Evolutionary conservation across 2,888 invertebrate species (phyloP).

Genomic region (Ochlodes sylvanus): DNA sequence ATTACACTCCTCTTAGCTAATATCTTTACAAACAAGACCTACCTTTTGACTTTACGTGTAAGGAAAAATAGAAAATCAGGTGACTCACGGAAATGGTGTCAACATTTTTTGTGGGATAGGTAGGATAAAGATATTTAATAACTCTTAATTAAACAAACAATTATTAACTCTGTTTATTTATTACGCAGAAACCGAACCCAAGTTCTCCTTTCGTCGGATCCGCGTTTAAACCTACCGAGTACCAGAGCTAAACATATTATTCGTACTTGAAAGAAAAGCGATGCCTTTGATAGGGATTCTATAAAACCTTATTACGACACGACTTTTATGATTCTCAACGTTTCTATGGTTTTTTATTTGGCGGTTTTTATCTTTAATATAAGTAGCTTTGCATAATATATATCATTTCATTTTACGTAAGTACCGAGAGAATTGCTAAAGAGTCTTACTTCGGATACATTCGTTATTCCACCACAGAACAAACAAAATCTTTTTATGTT

Average conservation of each 20-base stretch:
- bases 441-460: conserved; percentile 15
- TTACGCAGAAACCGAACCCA: too few relatives aligned
- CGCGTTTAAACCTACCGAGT: neutral
- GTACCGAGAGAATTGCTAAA: conserved; percentile 15
- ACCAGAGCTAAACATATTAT: conserved; percentile 6
- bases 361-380: conserved; percentile 27
- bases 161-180: too few relatives aligned
- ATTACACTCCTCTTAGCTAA: too few relatives aligned
- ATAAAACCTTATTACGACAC: conserved; percentile 22
- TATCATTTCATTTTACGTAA: conserved; percentile 23
- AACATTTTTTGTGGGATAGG: too few relatives aligned
- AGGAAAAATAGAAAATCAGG: too few relatives aligned
- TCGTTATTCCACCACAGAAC: neutral
- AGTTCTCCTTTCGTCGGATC: too few relatives aligned
- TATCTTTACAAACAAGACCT: too few relatives aligned
- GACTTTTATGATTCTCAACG: conserved; percentile 18
- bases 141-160: too few relatives aligned
- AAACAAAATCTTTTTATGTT: neutral
- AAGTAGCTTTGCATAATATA: conserved; percentile 8
- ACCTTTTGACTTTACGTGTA: too few relatives aligned
- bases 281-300: neutral
- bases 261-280: conserved; percentile 21
- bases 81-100: too few relatives aligned
- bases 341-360: conserved; percentile 24
- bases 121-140: too few relatives aligned